phyloP scores from a whole-genome alignment of 1,140 invertebrate species.

The Hylyphantes graminicola region DNA sequence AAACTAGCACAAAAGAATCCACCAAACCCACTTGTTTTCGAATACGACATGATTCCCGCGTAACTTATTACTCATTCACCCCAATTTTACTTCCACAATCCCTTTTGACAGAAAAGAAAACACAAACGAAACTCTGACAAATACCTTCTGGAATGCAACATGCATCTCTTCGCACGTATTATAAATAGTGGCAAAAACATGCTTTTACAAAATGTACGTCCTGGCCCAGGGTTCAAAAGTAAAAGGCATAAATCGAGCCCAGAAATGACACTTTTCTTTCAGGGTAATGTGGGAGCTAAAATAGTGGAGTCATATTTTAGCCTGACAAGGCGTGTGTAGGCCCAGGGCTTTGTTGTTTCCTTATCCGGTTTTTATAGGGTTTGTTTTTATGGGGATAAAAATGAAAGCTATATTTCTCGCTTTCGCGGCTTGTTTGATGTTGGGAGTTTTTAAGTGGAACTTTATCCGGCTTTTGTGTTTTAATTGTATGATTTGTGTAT shows the following conservation, averaged over 20 bases:
- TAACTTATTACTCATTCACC: background rate
- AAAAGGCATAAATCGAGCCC: conserved; percentile 16
- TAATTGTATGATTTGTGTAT: no score
- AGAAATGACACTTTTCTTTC: conserved; percentile 37
- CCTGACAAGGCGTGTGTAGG: conserved; percentile 13
- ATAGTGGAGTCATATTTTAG: conserved; percentile 34
- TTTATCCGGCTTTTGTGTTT: no score
- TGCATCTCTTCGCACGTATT: conserved; percentile 14
- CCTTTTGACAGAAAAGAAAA: background rate
- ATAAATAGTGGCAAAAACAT: conserved; percentile 29
- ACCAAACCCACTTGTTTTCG: no score
- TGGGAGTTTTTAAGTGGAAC: no score
- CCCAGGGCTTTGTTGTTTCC: conserved; percentile 20
- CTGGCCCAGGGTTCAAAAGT: background rate
- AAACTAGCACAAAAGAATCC: no score
- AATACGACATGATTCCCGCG: no score
- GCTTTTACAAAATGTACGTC: conserved; percentile 23
- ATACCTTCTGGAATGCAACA: conserved; percentile 14
- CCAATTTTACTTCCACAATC: background rate
- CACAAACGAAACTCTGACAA: conserved; percentile 12
- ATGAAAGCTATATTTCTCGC: background rate
- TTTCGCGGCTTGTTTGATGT: no score
- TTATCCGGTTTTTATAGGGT: background rate
- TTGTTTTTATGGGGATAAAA: conserved; percentile 19
- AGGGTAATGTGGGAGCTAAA: conserved; percentile 4